Percentiles rank a stretch among this genome's conserved stretches.
These are phyloP conservation scores for Pantelozetes paolii DNA, from an alignment of 2,888 invertebrate genomes.

Conservation along the genomic window DNA sequence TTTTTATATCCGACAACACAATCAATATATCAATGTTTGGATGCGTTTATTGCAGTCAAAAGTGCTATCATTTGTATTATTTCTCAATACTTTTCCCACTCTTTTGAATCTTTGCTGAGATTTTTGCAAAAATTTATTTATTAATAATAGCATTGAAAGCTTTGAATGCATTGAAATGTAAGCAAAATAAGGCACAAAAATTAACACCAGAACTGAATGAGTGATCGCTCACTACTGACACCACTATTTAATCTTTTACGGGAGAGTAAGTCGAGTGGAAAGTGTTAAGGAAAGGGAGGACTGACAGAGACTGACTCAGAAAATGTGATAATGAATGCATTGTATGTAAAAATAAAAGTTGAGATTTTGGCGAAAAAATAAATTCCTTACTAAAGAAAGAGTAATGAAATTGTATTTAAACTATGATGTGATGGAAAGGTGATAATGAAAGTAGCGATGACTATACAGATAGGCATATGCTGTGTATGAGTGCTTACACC, in stretches of 20 bases:
- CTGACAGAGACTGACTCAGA: not conserved
- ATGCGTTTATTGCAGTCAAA: not conserved
- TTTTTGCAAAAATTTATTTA: not conserved
- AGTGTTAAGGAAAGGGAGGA: not conserved
- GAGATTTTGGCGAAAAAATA: not conserved
- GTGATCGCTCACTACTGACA: not conserved
- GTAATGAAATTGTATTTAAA: not conserved
- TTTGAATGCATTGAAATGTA: not conserved
- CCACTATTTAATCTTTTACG: not conserved
- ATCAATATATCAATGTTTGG: not conserved
- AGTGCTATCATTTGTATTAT: not conserved
- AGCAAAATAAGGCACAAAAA: not conserved
- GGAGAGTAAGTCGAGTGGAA: not conserved
- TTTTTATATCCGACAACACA: constrained; percentile 1
- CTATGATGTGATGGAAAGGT: not conserved
- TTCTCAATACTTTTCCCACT: not conserved
- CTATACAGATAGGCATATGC: not conserved
- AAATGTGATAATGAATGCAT: not conserved
- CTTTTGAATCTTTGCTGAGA: too few relatives aligned
- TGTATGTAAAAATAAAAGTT: not conserved
- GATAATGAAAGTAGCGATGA: not conserved
- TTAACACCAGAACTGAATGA: not conserved
- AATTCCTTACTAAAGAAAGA: too few relatives aligned
- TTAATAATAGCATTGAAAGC: not conserved
- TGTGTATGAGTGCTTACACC: too few relatives aligned